phyloP scores from a whole-genome alignment of 2,797 vertebrate species.

The Syndactyla subalaris region DNA sequence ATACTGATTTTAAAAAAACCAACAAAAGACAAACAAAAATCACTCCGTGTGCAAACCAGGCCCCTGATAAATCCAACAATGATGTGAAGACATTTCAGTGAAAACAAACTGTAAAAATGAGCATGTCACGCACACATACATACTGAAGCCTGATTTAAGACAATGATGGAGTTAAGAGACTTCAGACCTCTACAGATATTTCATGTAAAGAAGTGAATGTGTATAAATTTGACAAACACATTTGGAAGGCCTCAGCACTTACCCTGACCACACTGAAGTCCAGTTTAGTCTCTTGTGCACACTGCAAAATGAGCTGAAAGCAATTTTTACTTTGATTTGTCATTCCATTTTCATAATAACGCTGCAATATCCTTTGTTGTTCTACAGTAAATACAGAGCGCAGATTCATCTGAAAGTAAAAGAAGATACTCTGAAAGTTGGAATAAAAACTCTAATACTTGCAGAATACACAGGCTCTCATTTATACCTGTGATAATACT shows the following conservation, averaged over 20 bases:
- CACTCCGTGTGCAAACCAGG: not conserved
- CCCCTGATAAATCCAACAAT: slow-evolving; percentile 9
- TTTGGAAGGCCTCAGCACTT: slow-evolving; percentile 78
- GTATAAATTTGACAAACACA: slow-evolving; percentile 35
- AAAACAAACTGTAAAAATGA: slow-evolving; percentile 29
- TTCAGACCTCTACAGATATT: slow-evolving; percentile 34
- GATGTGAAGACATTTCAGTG: slow-evolving; percentile 12
- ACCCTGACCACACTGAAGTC: slow-evolving; percentile 99
- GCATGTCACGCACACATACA: not conserved
- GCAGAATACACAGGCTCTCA: slow-evolving; percentile 46
- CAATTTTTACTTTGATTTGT: slow-evolving; percentile 99
- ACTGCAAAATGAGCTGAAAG: slow-evolving; percentile 99
- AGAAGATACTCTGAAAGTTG: slow-evolving; percentile 78
- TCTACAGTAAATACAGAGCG: slow-evolving; percentile 97
- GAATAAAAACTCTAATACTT: slow-evolving; percentile 50
- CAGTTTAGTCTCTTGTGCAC: slow-evolving; percentile 98
- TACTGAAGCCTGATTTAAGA: slow-evolving; percentile 16
- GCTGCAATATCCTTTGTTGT: slow-evolving; percentile 96
- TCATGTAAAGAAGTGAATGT: slow-evolving; percentile 49
- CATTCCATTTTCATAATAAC: slow-evolving; percentile 99
- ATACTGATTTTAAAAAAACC: not conserved
- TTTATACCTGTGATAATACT: not conserved
- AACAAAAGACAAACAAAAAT: not conserved
- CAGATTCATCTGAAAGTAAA: slow-evolving; percentile 95
- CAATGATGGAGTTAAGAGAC: slow-evolving; percentile 24